Base-by-base conservation (phyloP, 1,140 invertebrate genomes). In the Frieseomelitta varia region DNA sequence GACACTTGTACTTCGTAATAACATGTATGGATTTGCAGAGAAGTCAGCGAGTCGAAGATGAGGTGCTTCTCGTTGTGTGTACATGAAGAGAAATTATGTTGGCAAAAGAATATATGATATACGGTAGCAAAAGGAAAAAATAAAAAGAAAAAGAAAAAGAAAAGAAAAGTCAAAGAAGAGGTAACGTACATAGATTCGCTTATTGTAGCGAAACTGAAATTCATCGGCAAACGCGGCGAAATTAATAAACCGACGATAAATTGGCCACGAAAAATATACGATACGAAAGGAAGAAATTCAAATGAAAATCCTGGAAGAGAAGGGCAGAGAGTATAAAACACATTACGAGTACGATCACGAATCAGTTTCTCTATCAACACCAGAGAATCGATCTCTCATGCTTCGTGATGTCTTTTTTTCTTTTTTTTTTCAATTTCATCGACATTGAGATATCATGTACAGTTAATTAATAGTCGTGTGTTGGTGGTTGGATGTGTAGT, bases 311-410 rank as follows among this genome's bases (percentile, higher is more conserved):
- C 77, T 85, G 83, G 76, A 82, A 88, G 27, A 76, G 27, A 76
- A 82, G 76, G 24, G n/a, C 72, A 69, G 80, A 68, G 24, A 53
- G 21, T 78, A 39, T 78, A 78, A 79, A 53, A 79, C 72, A 87
- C 17, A 65, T 63, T 78, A 61, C 69, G 77, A 68, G 30, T 53
- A 80, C 63, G 56, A 63, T 84, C 73, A 61, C 61, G 63, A 56
- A 78, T 74, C 47, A 65, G 74, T 24, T 34, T 65, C 2, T 74
- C 39, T 61, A 85, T 61, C 30, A 69, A 56, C 78, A 47, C 75
- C 63, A 67, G 27, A 79, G 55, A 78, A 76, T 72, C 69, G 83
- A 88, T 87, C 65, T 81, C 77, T 82, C 87, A 88, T 88, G 87
- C 84, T 83, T 63, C 53, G 30, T 75, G 53, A 67, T 34, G 30